Conservation (phyloP, 1,140 invertebrate genomes). For the Saxidomus purpurata region DNA sequence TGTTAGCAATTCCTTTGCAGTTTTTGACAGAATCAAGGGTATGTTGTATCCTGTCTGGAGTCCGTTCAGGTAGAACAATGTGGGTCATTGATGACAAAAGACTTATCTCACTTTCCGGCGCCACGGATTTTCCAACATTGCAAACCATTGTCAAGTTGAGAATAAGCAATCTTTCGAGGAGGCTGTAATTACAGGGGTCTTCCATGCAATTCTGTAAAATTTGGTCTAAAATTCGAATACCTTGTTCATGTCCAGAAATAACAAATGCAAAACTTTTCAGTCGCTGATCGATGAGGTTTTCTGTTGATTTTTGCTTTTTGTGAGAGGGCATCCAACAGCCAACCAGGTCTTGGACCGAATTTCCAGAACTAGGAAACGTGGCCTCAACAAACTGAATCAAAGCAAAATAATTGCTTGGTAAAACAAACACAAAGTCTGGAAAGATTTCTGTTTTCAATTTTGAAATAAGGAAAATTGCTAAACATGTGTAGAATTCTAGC, state of each 20-base stretch:
- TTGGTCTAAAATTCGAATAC: conserved; percentile 49
- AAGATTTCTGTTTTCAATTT: conserved; percentile 62
- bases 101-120: conserved; percentile 54
- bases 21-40: conserved; percentile 56
- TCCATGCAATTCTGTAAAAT: conserved; percentile 5
- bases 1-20: conserved; percentile 64
- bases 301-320: not conserved
- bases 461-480: conserved; percentile 69
- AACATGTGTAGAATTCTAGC: conserved; percentile 74
- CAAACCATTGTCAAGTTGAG: conserved; percentile 70
- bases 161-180: conserved; percentile 75
- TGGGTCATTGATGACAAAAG: conserved; percentile 67
- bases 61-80: conserved; percentile 51
- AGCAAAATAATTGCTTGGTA: conserved; percentile 70
- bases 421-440: conserved; percentile 63
- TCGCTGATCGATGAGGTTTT: conserved; percentile 36
- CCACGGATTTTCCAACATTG: conserved; percentile 72
- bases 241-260: conserved; percentile 40
- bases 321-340: conserved; percentile 43
- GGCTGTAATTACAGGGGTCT: conserved; percentile 7
- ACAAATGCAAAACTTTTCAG: conserved; percentile 32
- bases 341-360: conserved; percentile 64
- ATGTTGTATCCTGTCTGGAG: conserved; percentile 34
- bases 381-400: conserved; percentile 69
- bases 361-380: conserved; percentile 49